These are phyloP conservation scores for Lithophane socia DNA, from an alignment of 2,888 invertebrate genomes.

Conservation along the genomic window DNA sequence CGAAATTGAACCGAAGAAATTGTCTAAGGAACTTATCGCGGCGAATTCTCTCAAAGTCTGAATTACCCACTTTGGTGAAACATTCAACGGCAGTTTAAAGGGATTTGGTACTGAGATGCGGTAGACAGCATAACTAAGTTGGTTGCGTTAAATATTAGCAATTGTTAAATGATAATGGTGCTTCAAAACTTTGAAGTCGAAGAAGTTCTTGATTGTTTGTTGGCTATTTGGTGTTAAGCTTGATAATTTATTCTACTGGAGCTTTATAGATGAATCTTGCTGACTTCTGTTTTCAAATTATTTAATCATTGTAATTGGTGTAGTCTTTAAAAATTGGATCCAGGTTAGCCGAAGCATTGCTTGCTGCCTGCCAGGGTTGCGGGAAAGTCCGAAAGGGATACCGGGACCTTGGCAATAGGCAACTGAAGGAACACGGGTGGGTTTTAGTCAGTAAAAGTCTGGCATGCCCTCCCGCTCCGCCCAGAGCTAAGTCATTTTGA, in stretches of 20 bases:
- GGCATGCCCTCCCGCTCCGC: no score
- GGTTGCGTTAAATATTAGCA: constrained; percentile 40
- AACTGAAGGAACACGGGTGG: no score
- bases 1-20: constrained; percentile 54
- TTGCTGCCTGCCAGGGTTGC: no score
- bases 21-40: constrained; percentile 58
- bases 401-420: no score
- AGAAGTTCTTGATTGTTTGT: neutral
- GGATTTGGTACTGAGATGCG: constrained; percentile 51
- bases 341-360: no score
- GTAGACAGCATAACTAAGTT: constrained; percentile 58
- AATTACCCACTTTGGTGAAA: constrained; percentile 53
- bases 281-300: neutral
- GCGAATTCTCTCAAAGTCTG: constrained; percentile 39
- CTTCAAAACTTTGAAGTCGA: constrained; percentile 15
- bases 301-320: neutral
- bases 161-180: constrained; percentile 19
- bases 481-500: no score
- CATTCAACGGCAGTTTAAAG: constrained; percentile 55
- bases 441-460: no score
- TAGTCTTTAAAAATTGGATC: no score
- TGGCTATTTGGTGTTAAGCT: neutral
- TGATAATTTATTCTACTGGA: neutral
- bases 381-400: no score
- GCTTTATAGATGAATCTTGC: no score